Conservation (phyloP, 2,888 invertebrate species). For the Eupithecia exiguata region DNA sequence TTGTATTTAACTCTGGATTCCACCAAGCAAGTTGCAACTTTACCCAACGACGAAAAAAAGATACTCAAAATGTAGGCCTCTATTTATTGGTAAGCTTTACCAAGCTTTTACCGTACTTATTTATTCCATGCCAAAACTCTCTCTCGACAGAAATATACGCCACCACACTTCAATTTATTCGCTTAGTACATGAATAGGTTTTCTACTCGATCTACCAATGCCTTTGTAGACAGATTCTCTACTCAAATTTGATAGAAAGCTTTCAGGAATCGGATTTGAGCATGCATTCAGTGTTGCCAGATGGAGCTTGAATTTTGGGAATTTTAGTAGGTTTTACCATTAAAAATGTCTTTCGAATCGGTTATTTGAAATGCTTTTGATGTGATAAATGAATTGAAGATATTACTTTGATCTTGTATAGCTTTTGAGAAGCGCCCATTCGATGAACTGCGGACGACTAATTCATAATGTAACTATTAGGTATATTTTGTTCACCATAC, state of each 20-base stretch:
- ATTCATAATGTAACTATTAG: background rate
- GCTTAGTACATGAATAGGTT: conserved; percentile 26
- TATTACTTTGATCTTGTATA: background rate
- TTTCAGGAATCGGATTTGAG: conserved; percentile 31
- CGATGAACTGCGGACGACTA: background rate
- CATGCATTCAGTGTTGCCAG: conserved; percentile 19
- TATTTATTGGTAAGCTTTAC: background rate
- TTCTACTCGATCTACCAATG: conserved; percentile 25
- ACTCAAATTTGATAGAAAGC: conserved; percentile 31
- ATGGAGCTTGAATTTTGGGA: conserved; percentile 1
- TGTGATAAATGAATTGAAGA: conserved; percentile 2
- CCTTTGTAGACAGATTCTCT: conserved; percentile 27
- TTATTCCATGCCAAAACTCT: conserved; percentile 3
- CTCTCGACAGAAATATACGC: conserved; percentile 16
- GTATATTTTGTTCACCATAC: background rate
- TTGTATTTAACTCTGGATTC: background rate
- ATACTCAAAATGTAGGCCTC: background rate
- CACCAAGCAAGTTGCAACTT: background rate
- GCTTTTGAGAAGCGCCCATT: background rate
- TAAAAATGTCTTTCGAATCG: conserved; percentile 5
- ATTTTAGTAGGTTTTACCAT: conserved; percentile 9
- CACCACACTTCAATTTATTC: conserved; percentile 26
- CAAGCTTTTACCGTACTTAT: background rate
- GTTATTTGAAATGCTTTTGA: background rate
- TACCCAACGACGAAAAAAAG: background rate